phyloP scores from a whole-genome alignment of 2,113 vertebrate genomes.

The Donacobius atricapilla region DNA sequence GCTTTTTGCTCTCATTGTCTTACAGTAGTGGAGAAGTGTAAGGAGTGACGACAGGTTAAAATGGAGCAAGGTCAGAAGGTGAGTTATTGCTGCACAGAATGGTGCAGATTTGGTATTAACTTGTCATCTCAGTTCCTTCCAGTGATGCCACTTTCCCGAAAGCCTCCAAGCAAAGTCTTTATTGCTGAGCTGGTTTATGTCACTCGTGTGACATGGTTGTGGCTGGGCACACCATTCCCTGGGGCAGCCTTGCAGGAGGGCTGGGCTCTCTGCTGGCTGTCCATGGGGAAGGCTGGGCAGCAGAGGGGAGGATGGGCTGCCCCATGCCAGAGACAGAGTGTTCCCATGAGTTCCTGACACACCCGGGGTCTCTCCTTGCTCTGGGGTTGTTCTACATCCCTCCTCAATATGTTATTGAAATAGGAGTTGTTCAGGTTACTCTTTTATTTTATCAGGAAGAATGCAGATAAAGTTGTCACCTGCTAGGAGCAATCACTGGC shows the following conservation, averaged over 20 bases:
- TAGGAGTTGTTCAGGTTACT: not conserved
- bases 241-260: not conserved
- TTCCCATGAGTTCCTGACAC: not conserved
- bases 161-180: not conserved
- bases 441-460: not conserved
- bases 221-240: too few relatives aligned
- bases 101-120: not conserved
- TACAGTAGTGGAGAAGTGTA: not conserved
- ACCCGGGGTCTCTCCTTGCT: not conserved
- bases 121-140: not conserved
- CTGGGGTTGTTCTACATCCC: not conserved
- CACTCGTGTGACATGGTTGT: accelerated
- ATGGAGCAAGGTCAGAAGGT: not conserved
- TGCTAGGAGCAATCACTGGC: not conserved
- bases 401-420: not conserved
- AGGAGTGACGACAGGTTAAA: not conserved
- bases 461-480: not conserved
- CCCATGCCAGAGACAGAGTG: accelerated
- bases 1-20: not conserved
- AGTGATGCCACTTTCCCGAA: not conserved
- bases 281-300: not conserved
- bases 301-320: not conserved
- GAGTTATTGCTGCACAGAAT: not conserved
- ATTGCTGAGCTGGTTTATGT: not conserved
- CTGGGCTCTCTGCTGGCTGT: not conserved